A percentile compares a stretch with the other conserved stretches of the same genome.
These are phyloP conservation scores for Abrostola tripartita DNA, from an alignment of 2,888 invertebrate species.

Conservation along the genomic window DNA sequence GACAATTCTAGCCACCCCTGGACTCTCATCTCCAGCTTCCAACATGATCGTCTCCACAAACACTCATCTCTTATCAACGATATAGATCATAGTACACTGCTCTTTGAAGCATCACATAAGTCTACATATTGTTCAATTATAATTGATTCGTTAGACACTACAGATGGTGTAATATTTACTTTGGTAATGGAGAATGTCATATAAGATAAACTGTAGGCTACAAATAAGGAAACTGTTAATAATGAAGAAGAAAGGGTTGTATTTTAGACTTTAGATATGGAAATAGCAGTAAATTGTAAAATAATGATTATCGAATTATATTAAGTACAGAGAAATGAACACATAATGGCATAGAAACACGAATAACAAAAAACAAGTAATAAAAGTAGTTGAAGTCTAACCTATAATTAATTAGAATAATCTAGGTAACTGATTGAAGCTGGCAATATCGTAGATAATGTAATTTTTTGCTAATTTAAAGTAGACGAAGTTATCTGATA, in stretches of 20 bases:
- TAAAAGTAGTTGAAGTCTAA: too few species aligned
- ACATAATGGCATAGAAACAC: neutral
- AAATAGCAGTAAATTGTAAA: too few species aligned
- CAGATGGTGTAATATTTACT: slow-evolving; percentile 41
- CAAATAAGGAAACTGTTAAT: neutral
- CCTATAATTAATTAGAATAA: too few species aligned
- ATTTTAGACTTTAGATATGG: neutral
- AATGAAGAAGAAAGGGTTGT: slow-evolving; percentile 16
- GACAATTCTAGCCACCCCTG: slow-evolving; percentile 10
- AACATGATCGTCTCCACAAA: slow-evolving; percentile 22
- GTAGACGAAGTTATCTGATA: too few species aligned
- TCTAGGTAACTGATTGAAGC: too few species aligned
- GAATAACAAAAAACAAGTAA: too few species aligned
- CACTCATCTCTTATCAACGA: slow-evolving; percentile 17
- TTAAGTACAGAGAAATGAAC: neutral
- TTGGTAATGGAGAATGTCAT: slow-evolving; percentile 25
- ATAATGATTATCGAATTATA: too few species aligned
- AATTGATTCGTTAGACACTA: slow-evolving; percentile 40
- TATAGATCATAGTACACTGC: slow-evolving; percentile 4
- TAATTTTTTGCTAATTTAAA: too few species aligned
- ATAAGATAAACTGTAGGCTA: slow-evolving; percentile 4
- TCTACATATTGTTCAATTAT: slow-evolving; percentile 21
- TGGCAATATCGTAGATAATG: too few species aligned
- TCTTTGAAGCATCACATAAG: slow-evolving; percentile 12
- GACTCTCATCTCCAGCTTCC: neutral